Conservation (phyloP, 2,888 invertebrate genomes). For the Plebejus melissa region DNA sequence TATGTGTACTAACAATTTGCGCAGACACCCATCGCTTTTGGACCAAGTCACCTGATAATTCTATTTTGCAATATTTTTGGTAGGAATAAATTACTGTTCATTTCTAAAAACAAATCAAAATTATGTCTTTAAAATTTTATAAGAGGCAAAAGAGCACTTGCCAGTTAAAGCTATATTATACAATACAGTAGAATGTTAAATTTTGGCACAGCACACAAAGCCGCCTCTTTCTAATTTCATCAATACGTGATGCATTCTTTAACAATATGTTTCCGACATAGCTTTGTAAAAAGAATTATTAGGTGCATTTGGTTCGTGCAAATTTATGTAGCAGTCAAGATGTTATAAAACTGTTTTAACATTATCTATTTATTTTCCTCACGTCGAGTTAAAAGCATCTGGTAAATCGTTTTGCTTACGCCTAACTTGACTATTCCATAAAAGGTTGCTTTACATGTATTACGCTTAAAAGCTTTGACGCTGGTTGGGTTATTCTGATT, state of each 20-base stretch:
- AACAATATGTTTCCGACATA: neutral
- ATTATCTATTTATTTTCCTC: neutral
- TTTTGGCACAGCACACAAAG: no score
- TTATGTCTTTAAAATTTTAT: neutral
- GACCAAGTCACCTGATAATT: constrained; percentile 23
- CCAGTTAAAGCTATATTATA: no score
- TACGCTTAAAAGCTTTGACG: neutral
- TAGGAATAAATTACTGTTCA: no score
- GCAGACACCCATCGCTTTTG: constrained; percentile 30
- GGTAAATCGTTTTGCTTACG: neutral
- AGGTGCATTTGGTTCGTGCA: constrained; percentile 8
- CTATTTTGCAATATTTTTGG: neutral
- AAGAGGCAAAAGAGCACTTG: no score
- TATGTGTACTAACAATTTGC: constrained; percentile 66
- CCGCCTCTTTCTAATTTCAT: neutral
- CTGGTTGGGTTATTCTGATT: neutral
- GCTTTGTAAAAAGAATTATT: neutral
- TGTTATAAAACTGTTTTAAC: neutral
- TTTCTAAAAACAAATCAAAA: neutral
- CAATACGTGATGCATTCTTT: neutral
- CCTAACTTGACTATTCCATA: constrained; percentile 2
- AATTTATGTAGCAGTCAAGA: constrained; percentile 13
- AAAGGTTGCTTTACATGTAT: constrained; percentile 1
- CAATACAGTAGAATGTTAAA: neutral
- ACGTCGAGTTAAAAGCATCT: neutral